Conservation (phyloP, 2,113 vertebrate species). For the Hypocryptadius cinnamomeus region DNA sequence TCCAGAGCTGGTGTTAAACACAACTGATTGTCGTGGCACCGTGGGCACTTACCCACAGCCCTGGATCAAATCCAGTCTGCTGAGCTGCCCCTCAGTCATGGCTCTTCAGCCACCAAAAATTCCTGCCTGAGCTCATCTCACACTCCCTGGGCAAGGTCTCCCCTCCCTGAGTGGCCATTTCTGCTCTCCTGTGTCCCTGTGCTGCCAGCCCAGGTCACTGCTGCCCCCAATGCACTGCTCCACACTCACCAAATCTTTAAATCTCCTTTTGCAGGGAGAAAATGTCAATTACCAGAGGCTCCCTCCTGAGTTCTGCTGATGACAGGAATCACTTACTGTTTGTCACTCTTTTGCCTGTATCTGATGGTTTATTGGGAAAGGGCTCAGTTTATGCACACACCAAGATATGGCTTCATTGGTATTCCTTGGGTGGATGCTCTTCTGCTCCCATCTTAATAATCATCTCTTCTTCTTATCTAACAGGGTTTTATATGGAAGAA, state of each 20-base stretch:
- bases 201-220: background rate
- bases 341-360: constrained; percentile 1
- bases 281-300: constrained; percentile 10
- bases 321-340: constrained; percentile 34
- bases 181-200: background rate
- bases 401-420: constrained; percentile 24
- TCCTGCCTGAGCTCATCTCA: background rate
- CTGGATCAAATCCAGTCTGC: background rate
- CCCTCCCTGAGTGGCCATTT: background rate
- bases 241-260: background rate
- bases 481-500: background rate
- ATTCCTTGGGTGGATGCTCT: constrained; percentile 32
- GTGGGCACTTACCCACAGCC: background rate
- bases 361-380: constrained; percentile 7
- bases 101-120: background rate
- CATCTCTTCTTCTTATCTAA: constrained; percentile 51
- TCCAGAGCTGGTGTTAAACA: background rate
- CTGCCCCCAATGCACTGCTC: background rate
- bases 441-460: constrained; percentile 58
- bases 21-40: too few relatives aligned
- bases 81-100: background rate
- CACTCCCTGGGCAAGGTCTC: background rate
- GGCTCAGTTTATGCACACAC: background rate
- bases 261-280: background rate
- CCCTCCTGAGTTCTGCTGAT: background rate